A percentile compares a stretch with the other conserved stretches of the same genome.
These are phyloP conservation scores for Cheilosia vulpina DNA, from an alignment of 2,888 invertebrate species.

Conservation along the genomic window DNA sequence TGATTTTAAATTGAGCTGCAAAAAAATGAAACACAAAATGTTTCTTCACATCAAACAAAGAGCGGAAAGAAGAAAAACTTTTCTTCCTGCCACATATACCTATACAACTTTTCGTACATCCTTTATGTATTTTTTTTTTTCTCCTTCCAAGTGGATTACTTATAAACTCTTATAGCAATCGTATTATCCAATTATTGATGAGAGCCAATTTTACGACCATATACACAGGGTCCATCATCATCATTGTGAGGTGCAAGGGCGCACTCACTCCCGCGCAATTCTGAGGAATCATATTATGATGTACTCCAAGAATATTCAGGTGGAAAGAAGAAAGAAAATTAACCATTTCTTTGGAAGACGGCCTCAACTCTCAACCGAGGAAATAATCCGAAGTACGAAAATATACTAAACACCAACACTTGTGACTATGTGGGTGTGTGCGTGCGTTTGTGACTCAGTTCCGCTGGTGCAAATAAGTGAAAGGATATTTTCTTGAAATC, in stretches of 20 bases:
- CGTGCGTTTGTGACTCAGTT: not conserved
- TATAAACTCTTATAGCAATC: constrained; percentile 58
- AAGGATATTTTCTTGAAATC: constrained; percentile 67
- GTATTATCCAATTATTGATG: constrained; percentile 74
- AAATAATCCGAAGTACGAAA: not conserved
- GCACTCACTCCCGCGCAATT: not conserved
- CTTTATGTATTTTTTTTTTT: constrained; percentile 22
- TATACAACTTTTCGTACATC: not conserved
- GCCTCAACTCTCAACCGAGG: constrained; percentile 36
- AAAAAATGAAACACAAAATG: constrained; percentile 21
- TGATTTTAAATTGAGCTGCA: constrained; percentile 74
- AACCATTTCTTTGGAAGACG: constrained; percentile 24
- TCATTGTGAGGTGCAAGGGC: constrained; percentile 41
- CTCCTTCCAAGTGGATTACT: constrained; percentile 54
- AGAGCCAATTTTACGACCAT: constrained; percentile 66
- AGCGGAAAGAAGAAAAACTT: constrained; percentile 14
- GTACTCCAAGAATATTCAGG: constrained; percentile 42
- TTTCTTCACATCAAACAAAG: constrained; percentile 43
- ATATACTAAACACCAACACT: constrained; percentile 3
- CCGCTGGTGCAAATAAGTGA: constrained; percentile 56
- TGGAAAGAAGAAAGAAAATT: constrained; percentile 44
- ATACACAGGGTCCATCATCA: constrained; percentile 52
- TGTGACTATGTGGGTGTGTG: not conserved
- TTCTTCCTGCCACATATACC: not conserved
- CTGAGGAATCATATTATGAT: constrained; percentile 12